Evolutionary conservation across 2,888 invertebrate genomes (phyloP).

Genomic region (Heteropelma amictum): DNA sequence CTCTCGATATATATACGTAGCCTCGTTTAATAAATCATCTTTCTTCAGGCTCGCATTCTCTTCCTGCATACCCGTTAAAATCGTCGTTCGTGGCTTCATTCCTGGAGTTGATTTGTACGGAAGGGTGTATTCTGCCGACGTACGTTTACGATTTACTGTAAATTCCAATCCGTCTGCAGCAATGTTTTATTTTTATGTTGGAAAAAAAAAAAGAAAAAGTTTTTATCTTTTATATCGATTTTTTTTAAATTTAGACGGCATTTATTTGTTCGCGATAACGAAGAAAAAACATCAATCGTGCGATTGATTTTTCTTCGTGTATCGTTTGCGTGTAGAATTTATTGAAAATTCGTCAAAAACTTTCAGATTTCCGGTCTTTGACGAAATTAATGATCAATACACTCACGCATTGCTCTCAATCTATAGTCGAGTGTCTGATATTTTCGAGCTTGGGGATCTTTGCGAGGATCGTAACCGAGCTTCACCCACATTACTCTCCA

Average conservation of each 20-base stretch:
- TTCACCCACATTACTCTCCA: slow-evolving; percentile 95
- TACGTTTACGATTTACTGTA: slow-evolving; percentile 79
- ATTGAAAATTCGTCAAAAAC: not conserved
- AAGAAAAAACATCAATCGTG: too few species aligned
- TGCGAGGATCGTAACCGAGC: slow-evolving; percentile 95
- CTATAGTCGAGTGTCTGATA: slow-evolving; percentile 95
- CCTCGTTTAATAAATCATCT: slow-evolving; percentile 76
- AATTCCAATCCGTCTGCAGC: slow-evolving; percentile 79
- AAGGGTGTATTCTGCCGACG: slow-evolving; percentile 77
- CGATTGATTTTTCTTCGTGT: too few species aligned
- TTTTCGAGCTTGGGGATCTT: slow-evolving; percentile 86
- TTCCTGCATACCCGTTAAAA: slow-evolving; percentile 70
- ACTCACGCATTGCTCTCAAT: slow-evolving; percentile 82
- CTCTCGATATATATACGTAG: slow-evolving; percentile 83
- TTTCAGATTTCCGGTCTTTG: not conserved
- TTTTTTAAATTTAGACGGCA: not conserved
- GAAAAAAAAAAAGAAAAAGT: slow-evolving; percentile 29
- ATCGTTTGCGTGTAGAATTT: not conserved
- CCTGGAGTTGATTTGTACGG: slow-evolving; percentile 77
- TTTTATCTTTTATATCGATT: not conserved
- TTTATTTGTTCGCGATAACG: not conserved
- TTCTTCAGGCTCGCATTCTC: slow-evolving; percentile 64
- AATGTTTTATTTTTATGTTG: not conserved
- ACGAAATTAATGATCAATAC: not conserved
- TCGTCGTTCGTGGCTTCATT: slow-evolving; percentile 76